Percentiles rank a stretch among this genome's conserved stretches.
Conservation (phyloP, 2,113 vertebrate genomes). For the Dissostichus mawsoni region DNA sequence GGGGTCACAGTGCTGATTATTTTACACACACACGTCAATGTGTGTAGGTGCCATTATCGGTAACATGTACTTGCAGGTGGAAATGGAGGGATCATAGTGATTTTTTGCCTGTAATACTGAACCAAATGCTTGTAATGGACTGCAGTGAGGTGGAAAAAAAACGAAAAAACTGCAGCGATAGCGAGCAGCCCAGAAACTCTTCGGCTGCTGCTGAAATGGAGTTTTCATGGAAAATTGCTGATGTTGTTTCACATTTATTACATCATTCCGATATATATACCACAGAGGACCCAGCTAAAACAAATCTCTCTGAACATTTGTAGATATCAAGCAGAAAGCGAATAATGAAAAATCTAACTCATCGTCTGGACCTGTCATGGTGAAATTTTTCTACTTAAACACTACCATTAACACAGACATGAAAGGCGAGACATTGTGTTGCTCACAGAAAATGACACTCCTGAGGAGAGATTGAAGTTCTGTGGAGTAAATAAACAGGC, state of each 20-base stretch:
- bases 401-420: slow-evolving; percentile 1
- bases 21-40: slow-evolving; percentile 51
- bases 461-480: slow-evolving; percentile 18
- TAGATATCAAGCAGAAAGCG: slow-evolving; percentile 17
- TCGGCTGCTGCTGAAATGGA: slow-evolving; percentile 47
- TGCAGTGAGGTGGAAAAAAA: slow-evolving; percentile 19
- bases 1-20: slow-evolving; percentile 39
- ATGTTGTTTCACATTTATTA: slow-evolving; percentile 39
- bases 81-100: slow-evolving; percentile 10
- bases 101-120: slow-evolving; percentile 31
- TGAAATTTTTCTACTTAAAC: not conserved
- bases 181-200: slow-evolving; percentile 8
- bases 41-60: slow-evolving; percentile 6
- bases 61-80: slow-evolving; percentile 1
- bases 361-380: slow-evolving; percentile 1
- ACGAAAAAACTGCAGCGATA: slow-evolving; percentile 4
- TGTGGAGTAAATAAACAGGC: slow-evolving; percentile 50
- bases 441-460: slow-evolving; percentile 36
- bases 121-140: slow-evolving; percentile 45
- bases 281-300: slow-evolving; percentile 7
- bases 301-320: slow-evolving; percentile 21
- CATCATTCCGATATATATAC: slow-evolving; percentile 16
- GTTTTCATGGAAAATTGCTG: slow-evolving; percentile 34
- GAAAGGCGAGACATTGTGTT: not conserved
- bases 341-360: slow-evolving; percentile 49